Percentiles rank a stretch among this genome's conserved stretches.
phyloP scores from a whole-genome alignment of 2,113 vertebrate species.

The Equus quagga region DNA sequence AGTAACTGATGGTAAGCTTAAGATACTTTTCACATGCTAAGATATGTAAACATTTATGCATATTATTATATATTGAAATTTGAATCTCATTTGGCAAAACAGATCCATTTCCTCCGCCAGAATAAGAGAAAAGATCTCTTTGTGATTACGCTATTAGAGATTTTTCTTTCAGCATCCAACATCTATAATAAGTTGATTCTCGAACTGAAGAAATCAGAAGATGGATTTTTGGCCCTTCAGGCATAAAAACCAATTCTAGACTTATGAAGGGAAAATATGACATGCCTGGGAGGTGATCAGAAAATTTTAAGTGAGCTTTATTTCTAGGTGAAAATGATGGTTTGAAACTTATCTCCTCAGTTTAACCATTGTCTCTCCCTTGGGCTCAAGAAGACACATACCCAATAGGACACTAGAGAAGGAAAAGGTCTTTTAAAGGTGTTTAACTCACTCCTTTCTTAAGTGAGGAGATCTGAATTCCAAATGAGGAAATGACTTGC shows the following conservation, averaged over 20 bases:
- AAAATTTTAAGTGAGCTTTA: conserved; percentile 51
- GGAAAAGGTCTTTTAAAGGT: not conserved
- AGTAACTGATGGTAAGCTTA: conserved; percentile 35
- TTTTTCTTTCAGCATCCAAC: conserved; percentile 5
- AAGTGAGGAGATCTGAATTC: not conserved
- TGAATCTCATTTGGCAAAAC: conserved; percentile 49
- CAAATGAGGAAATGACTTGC: not conserved
- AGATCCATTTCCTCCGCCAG: not conserved
- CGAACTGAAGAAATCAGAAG: conserved; percentile 20
- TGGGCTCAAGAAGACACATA: not conserved
- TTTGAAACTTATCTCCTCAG: conserved; percentile 25
- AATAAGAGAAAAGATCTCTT: conserved; percentile 37
- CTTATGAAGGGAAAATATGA: conserved; percentile 10
- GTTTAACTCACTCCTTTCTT: not conserved
- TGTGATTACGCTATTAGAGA: conserved; percentile 4
- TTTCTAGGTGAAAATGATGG: not conserved
- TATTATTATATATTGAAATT: not conserved
- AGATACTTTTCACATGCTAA: not conserved
- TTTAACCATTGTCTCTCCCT: not conserved
- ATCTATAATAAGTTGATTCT: conserved; percentile 59
- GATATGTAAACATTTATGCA: not conserved
- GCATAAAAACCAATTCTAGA: conserved; percentile 45
- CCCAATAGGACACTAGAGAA: not conserved
- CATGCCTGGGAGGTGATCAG: not conserved
- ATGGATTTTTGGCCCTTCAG: conserved; percentile 36